A percentile compares a stretch with the other conserved stretches of the same genome.
phyloP scores from a whole-genome alignment of 2,797 vertebrate species.

The Etheostoma nigrum region DNA sequence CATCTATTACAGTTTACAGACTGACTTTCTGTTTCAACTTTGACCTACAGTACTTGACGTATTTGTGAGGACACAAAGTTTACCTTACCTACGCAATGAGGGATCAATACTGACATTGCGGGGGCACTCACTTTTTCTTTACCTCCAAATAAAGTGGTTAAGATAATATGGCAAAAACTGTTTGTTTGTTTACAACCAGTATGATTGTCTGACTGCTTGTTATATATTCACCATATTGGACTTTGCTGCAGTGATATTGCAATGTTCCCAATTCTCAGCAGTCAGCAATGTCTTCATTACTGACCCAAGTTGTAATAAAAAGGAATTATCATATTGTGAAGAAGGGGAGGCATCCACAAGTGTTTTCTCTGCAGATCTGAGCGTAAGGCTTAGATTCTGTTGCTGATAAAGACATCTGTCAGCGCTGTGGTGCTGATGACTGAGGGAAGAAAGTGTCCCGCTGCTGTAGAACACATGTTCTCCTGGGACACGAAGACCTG shows the following conservation, averaged over 20 bases:
- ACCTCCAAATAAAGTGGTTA: neutral
- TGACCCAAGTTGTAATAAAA: neutral
- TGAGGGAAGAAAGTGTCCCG: slow-evolving; percentile 30
- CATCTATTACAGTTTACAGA: neutral
- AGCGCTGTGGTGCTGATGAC: slow-evolving; percentile 7
- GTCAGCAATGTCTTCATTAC: neutral
- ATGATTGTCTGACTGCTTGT: neutral
- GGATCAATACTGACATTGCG: neutral
- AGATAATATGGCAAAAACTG: neutral
- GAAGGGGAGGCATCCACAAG: neutral
- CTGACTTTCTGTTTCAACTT: neutral
- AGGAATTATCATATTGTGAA: neutral
- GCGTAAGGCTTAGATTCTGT: neutral
- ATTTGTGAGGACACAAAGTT: neutral
- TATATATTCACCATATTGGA: neutral
- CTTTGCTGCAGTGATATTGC: neutral
- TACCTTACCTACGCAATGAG: neutral
- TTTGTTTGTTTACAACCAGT: neutral
- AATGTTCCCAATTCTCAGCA: neutral
- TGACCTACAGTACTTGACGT: neutral
- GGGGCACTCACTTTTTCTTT: neutral
- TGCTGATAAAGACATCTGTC: slow-evolving; percentile 26
- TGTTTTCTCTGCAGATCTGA: neutral
- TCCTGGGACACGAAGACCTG: neutral
- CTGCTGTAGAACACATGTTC: slow-evolving; percentile 16